Evolutionary conservation across 1,140 invertebrate genomes (phyloP).

Genomic region (Procambarus virginalis): DNA sequence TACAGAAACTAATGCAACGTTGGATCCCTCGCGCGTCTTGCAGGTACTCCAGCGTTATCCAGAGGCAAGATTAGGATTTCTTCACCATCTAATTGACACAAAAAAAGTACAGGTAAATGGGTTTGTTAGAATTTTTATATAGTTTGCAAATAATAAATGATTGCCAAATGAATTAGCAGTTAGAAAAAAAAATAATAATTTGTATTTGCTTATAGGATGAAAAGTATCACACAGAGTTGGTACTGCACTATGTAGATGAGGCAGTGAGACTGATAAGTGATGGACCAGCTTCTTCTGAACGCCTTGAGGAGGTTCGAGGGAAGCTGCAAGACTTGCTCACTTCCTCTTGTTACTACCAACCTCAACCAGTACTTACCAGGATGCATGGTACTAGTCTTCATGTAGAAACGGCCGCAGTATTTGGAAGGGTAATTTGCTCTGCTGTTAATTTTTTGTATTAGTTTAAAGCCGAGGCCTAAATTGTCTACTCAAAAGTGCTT

Average conservation of each 20-base stretch:
- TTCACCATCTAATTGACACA: constrained; percentile 75
- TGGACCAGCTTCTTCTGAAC: constrained; percentile 13
- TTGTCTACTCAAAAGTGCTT: too few relatives aligned
- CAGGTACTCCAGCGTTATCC: constrained; percentile 75
- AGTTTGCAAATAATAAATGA: too few relatives aligned
- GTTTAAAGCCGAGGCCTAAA: too few relatives aligned
- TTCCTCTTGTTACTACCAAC: constrained; percentile 75
- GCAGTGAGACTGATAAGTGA: constrained; percentile 73
- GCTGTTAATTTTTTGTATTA: background rate
- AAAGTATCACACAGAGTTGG: constrained; percentile 77
- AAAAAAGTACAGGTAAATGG: constrained; percentile 69
- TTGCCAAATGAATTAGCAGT: too few relatives aligned
- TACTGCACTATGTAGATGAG: constrained; percentile 76
- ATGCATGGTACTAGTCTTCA: constrained; percentile 75
- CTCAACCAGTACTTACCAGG: constrained; percentile 75
- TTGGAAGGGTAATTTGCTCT: constrained; percentile 75
- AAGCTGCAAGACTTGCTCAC: constrained; percentile 76
- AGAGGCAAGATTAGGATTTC: constrained; percentile 75
- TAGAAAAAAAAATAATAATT: background rate
- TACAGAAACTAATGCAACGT: constrained; percentile 73
- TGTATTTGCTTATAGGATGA: constrained; percentile 74
- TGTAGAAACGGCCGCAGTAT: constrained; percentile 77
- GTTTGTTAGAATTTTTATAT: background rate
- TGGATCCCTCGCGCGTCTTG: constrained; percentile 75
- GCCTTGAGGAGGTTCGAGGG: constrained; percentile 71